These are phyloP conservation scores for Lysandra coridon DNA, from an alignment of 2,888 invertebrate species.

Conservation along the genomic window DNA sequence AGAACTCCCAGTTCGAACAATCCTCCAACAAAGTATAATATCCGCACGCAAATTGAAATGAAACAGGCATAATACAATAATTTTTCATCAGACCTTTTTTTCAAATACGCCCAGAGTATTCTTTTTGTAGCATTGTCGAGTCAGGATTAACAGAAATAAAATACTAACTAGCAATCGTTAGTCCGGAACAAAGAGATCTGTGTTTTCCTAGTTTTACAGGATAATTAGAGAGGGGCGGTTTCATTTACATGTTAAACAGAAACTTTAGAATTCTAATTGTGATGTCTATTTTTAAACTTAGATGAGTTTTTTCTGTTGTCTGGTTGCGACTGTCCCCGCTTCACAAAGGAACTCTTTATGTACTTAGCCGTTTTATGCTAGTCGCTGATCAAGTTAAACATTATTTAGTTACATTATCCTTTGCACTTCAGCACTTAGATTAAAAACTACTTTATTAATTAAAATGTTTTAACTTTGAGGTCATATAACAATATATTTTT, in stretches of 20 bases:
- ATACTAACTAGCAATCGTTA: conserved; percentile 24
- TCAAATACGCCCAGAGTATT: conserved; percentile 23
- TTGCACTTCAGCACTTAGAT: background rate
- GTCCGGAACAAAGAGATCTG: conserved; percentile 29
- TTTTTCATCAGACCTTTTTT: conserved; percentile 30
- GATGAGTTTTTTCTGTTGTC: conserved; percentile 9
- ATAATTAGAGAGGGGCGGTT: conserved; percentile 34
- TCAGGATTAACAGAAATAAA: conserved; percentile 30
- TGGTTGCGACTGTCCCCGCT: conserved; percentile 1
- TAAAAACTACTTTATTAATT: background rate
- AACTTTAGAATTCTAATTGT: conserved; percentile 31
- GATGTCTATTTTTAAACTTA: conserved; percentile 22
- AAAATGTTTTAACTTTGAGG: too few species aligned
- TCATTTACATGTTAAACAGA: conserved; percentile 32
- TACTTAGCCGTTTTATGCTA: background rate
- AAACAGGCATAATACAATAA: conserved; percentile 25
- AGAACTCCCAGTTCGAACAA: conserved; percentile 10
- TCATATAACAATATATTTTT: background rate
- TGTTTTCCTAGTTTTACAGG: conserved; percentile 33
- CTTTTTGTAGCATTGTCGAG: conserved; percentile 27
- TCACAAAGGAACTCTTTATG: background rate
- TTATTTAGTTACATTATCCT: background rate
- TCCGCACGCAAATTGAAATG: conserved; percentile 20
- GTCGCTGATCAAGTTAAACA: background rate
- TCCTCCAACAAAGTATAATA: conserved; percentile 3